Evolutionary conservation across 2,888 invertebrate genomes (phyloP).

Genomic region (Agonopterix arenella): DNA sequence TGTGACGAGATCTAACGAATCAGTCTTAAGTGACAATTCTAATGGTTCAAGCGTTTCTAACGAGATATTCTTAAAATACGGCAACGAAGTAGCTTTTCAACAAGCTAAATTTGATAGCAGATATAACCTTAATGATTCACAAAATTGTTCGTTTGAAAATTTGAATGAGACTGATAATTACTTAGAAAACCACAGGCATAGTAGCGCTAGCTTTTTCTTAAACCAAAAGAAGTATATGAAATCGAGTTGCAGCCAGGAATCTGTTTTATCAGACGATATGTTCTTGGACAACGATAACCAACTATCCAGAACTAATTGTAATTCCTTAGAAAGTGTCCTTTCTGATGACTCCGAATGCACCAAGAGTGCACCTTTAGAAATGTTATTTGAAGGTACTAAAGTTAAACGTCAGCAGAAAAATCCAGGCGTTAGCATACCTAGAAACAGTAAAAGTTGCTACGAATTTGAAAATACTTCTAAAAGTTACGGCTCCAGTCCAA

Average conservation of each 20-base stretch:
- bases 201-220: slow-evolving; percentile 89
- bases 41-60: slow-evolving; percentile 71
- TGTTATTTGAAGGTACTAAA: slow-evolving; percentile 78
- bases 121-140: slow-evolving; percentile 68
- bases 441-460: slow-evolving; percentile 67
- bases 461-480: slow-evolving; percentile 76
- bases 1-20: slow-evolving; percentile 77
- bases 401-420: slow-evolving; percentile 53
- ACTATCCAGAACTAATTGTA: slow-evolving; percentile 81
- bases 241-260: slow-evolving; percentile 84
- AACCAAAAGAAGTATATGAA: slow-evolving; percentile 81
- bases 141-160: slow-evolving; percentile 67
- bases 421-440: slow-evolving; percentile 41
- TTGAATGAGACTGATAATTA: slow-evolving; percentile 55
- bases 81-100: slow-evolving; percentile 67
- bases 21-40: slow-evolving; percentile 67
- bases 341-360: slow-evolving; percentile 88
- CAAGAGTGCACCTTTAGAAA: slow-evolving; percentile 86
- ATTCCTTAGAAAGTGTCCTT: slow-evolving; percentile 87
- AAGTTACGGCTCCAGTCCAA: slow-evolving; percentile 80
- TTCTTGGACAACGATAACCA: slow-evolving; percentile 75
- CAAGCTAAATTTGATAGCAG: slow-evolving; percentile 64
- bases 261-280: slow-evolving; percentile 85
- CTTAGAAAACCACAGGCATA: slow-evolving; percentile 78
- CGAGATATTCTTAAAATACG: slow-evolving; percentile 70